Evolutionary conservation across 2,888 invertebrate species (phyloP).

Genomic region (Heliothis peltigera): DNA sequence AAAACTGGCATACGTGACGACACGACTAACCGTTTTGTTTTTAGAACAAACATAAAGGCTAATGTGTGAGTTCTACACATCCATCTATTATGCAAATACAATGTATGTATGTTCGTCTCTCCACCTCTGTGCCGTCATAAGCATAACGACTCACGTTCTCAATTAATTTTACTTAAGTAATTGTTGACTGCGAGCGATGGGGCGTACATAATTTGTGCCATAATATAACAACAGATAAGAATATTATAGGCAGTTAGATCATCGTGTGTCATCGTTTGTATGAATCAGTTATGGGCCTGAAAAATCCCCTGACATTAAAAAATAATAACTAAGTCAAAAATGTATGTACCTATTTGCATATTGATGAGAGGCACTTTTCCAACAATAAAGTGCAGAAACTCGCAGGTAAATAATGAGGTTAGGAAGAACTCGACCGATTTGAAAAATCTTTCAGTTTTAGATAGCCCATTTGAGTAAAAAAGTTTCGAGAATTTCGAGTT

Average conservation of each 20-base stretch:
- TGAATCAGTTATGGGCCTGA: constrained; percentile 38
- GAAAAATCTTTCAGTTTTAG: no score
- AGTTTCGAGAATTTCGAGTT: no score
- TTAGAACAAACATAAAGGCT: constrained; percentile 9
- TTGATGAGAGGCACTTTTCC: not conserved
- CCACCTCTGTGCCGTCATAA: not conserved
- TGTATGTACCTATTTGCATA: not conserved
- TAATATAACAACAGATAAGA: constrained; percentile 5
- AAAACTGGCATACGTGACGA: constrained; percentile 2
- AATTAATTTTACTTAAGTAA: constrained; percentile 11
- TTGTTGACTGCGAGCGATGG: constrained; percentile 5
- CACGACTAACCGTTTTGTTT: constrained; percentile 1
- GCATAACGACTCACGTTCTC: constrained; percentile 38
- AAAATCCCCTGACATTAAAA: constrained; percentile 32
- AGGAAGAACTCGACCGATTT: no score
- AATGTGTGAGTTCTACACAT: not conserved
- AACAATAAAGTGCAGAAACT: not conserved
- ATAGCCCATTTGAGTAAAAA: no score
- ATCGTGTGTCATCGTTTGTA: constrained; percentile 14
- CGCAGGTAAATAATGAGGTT: not conserved
- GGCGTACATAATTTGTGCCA: constrained; percentile 14
- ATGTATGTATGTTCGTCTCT: not conserved
- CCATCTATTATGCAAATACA: constrained; percentile 6
- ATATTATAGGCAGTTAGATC: not conserved
- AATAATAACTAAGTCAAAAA: not conserved